Evolutionary conservation across 2,113 vertebrate genomes (phyloP).

Genomic region (Cardinalis cardinalis): DNA sequence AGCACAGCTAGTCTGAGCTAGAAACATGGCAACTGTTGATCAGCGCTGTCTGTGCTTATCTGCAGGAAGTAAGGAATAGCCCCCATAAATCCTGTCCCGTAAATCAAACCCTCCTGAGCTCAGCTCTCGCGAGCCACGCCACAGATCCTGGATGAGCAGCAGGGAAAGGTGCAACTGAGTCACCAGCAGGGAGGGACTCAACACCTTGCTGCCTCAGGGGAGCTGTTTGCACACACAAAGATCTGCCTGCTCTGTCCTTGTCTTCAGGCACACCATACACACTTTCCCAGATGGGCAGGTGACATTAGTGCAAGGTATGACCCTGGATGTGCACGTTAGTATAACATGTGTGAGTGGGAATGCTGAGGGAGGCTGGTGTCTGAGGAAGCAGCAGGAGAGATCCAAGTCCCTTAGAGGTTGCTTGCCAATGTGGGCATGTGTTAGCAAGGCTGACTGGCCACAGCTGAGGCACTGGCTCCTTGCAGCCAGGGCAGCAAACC

Average conservation of each 20-base stretch:
- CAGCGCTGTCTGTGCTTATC: not conserved
- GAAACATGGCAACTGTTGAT: not conserved
- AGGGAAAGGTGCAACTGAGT: not conserved
- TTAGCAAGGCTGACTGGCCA: not conserved
- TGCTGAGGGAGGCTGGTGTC: not conserved
- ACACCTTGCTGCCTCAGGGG: not conserved
- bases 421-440: rapidly evolving
- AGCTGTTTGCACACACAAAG: not conserved
- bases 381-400: not conserved
- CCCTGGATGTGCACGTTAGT: not conserved
- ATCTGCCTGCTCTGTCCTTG: not conserved
- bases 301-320: conserved; percentile 15
- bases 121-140: not conserved
- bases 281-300: conserved; percentile 17
- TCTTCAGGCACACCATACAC: not conserved
- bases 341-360: not conserved
- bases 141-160: not conserved
- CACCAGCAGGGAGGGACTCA: not conserved
- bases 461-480: not conserved
- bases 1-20: not conserved
- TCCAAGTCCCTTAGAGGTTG: not conserved
- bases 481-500: not conserved
- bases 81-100: not conserved
- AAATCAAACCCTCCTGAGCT: not conserved
- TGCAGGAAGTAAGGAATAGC: not conserved